phyloP scores from a whole-genome alignment of 92 coral and sea anemone species.

The Parazoanthus darwini region DNA sequence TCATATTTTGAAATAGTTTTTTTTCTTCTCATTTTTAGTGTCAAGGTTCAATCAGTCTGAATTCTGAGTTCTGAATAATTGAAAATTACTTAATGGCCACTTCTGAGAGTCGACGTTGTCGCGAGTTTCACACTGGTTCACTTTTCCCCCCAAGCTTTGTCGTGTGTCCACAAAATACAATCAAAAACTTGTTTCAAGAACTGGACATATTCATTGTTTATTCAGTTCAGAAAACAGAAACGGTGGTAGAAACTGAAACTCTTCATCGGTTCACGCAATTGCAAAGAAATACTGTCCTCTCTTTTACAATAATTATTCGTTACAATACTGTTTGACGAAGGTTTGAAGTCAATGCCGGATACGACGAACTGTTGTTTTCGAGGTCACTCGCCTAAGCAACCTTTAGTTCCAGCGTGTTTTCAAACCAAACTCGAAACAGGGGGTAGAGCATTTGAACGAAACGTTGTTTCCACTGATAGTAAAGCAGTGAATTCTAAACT shows the following conservation, averaged over 20 bases:
- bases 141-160: neutral
- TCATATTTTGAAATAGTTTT: too few relatives aligned
- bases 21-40: too few relatives aligned
- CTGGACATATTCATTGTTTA: neutral
- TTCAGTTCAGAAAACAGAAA: neutral
- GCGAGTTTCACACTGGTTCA: neutral
- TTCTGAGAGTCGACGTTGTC: neutral
- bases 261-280: neutral
- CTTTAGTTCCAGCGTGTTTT: neutral
- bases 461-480: neutral
- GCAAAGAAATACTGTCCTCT: neutral
- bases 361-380: too few relatives aligned
- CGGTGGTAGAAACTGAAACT: neutral
- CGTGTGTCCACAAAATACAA: neutral
- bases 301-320: neutral
- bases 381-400: neutral
- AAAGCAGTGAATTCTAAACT: neutral
- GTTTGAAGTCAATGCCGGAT: neutral
- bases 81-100: neutral
- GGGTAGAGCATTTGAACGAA: neutral
- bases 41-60: neutral
- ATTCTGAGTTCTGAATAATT: neutral
- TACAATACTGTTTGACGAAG: neutral
- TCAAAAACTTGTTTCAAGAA: neutral
- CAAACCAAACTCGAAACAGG: neutral